Conservation (phyloP, 2,797 vertebrate genomes). For the Tenualosa thibaudeaui region DNA sequence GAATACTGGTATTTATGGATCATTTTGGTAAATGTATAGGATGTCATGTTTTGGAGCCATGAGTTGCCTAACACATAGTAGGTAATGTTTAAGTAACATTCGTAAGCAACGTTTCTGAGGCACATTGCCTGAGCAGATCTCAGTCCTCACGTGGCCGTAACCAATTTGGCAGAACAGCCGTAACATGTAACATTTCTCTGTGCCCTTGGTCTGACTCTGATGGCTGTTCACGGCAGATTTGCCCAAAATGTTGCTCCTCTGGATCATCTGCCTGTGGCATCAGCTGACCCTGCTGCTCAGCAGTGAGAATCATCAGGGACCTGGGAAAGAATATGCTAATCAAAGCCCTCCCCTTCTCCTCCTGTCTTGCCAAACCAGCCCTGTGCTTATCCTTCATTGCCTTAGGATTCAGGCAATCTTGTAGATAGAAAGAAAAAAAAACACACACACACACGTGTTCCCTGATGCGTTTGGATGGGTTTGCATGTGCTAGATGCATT, state of each 20-base stretch:
- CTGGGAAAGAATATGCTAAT: constrained; percentile 5
- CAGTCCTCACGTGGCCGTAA: background rate
- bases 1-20: background rate
- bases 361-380: background rate
- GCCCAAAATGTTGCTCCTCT: constrained; percentile 8
- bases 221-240: background rate
- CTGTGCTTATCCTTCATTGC: background rate
- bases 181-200: background rate
- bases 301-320: background rate
- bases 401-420: background rate
- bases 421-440: background rate
- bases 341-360: background rate
- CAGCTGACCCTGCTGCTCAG: background rate
- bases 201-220: background rate
- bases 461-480: background rate
- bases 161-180: background rate
- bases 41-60: background rate
- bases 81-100: background rate
- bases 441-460: background rate
- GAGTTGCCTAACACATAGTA: background rate
- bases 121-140: background rate
- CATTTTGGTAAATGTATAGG: background rate
- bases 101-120: background rate
- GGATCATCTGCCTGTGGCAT: background rate
- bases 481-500: background rate